Base-by-base conservation (phyloP, 2,113 vertebrate species). In the Mobula hypostoma region DNA sequence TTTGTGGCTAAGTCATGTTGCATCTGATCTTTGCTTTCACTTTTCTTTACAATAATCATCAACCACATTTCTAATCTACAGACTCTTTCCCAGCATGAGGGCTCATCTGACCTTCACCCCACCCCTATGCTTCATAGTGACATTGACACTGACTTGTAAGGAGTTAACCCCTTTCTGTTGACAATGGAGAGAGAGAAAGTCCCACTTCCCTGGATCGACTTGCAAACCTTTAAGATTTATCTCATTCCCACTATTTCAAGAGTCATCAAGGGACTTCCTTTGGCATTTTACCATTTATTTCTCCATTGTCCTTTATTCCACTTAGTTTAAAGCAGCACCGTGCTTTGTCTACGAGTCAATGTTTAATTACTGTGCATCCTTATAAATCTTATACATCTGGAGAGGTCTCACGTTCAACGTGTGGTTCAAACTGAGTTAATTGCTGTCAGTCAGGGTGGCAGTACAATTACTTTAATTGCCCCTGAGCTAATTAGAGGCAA, bases 1-100 rank as follows among this genome's bases (percentile, higher is more conserved):
- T 90, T 66, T 90, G 61, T 15, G 15, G 63, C 32, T 15, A n/a
- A 90, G 29, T 90, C 85, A 61, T 15, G 61, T 90, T 90, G 61
- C 85, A 90, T 32, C 61, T 66, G 66, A 63, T n/a, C 12, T 66
- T 90, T 90, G 61, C 61, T 90, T 66, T 90, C n/a, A n/a, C 61
- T 90, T 88, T 90, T 17, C 29, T 66, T 90, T 90, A 66, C 85
- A 90, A 90, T 90, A 90, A 66, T 90, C 66, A 90, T 88, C 58
- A 88, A 66, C 63, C 58, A 15, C 14, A 5, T 88, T 12, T 88
- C 85, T 32, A 14, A 66, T 90, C 85, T 90, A 14, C 66, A 58
- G 61, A 32, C 68, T 12, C n/a, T 66, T 90, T 90, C 85, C 32
- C 61, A 90, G 14, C 11, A 66, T 8, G n/a, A 66, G 61, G 61